Base-by-base conservation (phyloP, 2,888 invertebrate species). In the Embidobia sp. region DNA sequence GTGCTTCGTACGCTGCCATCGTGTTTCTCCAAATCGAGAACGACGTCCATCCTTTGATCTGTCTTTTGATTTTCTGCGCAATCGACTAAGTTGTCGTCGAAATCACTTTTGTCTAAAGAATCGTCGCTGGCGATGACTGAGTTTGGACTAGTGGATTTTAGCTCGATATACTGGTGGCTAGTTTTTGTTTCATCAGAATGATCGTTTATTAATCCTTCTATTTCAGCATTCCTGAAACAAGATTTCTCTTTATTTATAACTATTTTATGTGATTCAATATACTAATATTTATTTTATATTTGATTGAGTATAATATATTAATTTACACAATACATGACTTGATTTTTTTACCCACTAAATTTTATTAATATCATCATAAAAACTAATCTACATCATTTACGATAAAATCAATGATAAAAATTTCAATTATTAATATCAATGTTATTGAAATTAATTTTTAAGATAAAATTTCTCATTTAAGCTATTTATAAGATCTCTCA, bases 121-220 rank as follows among this genome's bases (percentile, higher is more conserved):
- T 93, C 93, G 66, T 93, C 93, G 70, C 93, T 93, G 15, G 89
- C 87, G 0, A 92, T 90, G 80, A 88, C 87, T 13, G 91, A 92
- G 90, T 40, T 92, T 89, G 61, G 92, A 90, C 81, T 92, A 87
- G 53, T 55, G 6, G 81, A 91, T 89, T 89, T 92, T 86, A 15
- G 90, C 88, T 88, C 88, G 1, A 84, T 82, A 29, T 85, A 85
- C 49, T 66, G 82, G 22, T 87, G 84, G 44, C 79, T 78, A 18
- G 81, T 83, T 61, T 74, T 74, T 7, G 83, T 85, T 16, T 86
- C 86, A 37, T 89, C 87, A 4, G 74, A 70, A 26, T 74, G 63
- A 22, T 77, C 77, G 10, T 42, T 72, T 8, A 63, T 44, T 13
- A 67, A n/a, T 27, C 63, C 84, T 46, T 89, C 89, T 3, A 87